Evolutionary conservation across 2,888 invertebrate genomes (phyloP).

Genomic region (Limnephilus marmoratus): DNA sequence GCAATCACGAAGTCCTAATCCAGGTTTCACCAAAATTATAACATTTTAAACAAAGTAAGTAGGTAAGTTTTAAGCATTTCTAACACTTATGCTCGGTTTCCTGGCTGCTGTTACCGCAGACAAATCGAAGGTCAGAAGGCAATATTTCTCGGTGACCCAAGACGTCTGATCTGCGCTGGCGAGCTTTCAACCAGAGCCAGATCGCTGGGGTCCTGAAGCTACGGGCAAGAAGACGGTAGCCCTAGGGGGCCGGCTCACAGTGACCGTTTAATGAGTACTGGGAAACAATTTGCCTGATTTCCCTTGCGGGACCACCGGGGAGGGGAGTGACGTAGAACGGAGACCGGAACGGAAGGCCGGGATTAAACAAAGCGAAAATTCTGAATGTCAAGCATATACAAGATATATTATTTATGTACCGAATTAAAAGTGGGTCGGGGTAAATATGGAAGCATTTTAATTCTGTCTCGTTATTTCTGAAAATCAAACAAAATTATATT

Average conservation of each 20-base stretch:
- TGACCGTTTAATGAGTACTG: slow-evolving; percentile 62
- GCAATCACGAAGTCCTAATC: too few relatives aligned
- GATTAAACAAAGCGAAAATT: slow-evolving; percentile 39
- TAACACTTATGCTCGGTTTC: neutral
- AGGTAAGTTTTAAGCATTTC: neutral
- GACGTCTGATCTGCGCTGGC: neutral
- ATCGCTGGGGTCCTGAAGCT: neutral
- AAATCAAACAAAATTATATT: neutral
- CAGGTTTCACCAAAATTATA: too few relatives aligned
- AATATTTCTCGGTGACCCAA: neutral
- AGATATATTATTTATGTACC: neutral
- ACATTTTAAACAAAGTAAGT: too few relatives aligned
- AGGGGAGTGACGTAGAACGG: slow-evolving; percentile 9
- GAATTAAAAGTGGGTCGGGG: neutral
- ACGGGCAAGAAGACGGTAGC: too few relatives aligned
- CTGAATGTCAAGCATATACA: neutral
- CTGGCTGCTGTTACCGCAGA: neutral
- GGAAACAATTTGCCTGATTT: slow-evolving; percentile 63
- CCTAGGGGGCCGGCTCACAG: neutral
- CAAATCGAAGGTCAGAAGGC: neutral
- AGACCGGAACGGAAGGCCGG: slow-evolving; percentile 18
- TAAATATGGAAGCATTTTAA: neutral
- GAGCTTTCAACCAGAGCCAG: neutral
- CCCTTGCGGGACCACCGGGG: slow-evolving; percentile 53
- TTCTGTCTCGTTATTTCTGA: neutral